Conservation (phyloP, 2,113 vertebrate genomes). For the Gymnogyps californianus region DNA sequence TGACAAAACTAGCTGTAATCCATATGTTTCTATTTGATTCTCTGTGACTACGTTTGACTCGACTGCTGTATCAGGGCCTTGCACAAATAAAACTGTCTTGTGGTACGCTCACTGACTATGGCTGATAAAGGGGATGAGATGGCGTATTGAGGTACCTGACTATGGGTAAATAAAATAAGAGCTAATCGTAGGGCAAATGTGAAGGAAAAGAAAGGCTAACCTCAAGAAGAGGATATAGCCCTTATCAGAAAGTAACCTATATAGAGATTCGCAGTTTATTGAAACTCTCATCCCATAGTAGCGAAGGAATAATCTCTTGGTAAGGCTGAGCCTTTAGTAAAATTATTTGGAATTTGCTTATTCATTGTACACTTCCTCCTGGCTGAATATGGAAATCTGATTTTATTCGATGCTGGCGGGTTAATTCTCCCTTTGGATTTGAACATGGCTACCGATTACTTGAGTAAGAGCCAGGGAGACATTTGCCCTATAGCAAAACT, state of each 20-base stretch:
- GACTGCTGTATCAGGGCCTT: neutral
- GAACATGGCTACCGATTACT: neutral
- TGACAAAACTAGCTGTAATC: neutral
- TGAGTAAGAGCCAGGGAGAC: neutral
- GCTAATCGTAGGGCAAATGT: neutral
- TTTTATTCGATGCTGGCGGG: neutral
- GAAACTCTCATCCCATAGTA: neutral
- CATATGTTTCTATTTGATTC: neutral
- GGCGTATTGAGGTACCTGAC: neutral
- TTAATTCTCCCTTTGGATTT: neutral
- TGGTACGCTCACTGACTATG: neutral
- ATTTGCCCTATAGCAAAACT: neutral
- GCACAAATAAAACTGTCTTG: neutral
- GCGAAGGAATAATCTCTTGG: neutral
- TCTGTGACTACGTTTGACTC: neutral
- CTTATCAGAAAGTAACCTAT: neutral
- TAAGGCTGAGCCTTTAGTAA: neutral
- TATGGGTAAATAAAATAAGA: neutral
- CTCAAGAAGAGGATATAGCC: neutral
- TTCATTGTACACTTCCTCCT: neutral
- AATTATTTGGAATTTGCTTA: neutral
- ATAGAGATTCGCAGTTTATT: neutral
- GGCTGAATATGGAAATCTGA: neutral
- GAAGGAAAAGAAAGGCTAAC: neutral
- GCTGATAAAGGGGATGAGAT: neutral